Conservation (phyloP, 2,113 vertebrate genomes). For the Gymnocephalus cernua region DNA sequence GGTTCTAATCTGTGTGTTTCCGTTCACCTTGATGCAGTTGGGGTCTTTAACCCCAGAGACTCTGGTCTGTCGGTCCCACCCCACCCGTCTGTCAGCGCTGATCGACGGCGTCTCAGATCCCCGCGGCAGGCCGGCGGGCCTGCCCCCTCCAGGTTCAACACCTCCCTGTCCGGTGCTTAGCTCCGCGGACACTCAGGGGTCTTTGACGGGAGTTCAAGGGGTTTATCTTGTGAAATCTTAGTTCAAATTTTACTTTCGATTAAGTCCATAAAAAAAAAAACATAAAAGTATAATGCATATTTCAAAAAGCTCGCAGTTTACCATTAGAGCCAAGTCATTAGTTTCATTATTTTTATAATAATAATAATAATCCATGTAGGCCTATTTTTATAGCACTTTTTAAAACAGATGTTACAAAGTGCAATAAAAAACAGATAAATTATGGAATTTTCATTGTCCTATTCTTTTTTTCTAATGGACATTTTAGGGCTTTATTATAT, state of each 20-base stretch:
- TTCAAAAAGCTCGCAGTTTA: neutral
- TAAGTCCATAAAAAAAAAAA: neutral
- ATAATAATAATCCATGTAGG: no score
- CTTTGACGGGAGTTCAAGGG: no score
- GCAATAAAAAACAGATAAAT: no score
- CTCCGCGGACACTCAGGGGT: neutral
- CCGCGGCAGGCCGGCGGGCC: neutral
- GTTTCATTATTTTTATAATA: neutral
- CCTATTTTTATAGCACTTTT: no score
- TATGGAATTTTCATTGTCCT: neutral
- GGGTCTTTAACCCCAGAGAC: conserved; percentile 26
- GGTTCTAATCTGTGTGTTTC: neutral
- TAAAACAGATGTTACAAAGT: no score
- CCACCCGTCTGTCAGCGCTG: conserved; percentile 26
- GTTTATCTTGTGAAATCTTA: no score
- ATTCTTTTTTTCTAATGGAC: neutral
- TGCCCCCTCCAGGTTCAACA: conserved; percentile 1
- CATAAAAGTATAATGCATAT: neutral
- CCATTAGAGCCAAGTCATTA: neutral
- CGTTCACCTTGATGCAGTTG: neutral
- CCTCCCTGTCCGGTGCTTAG: neutral
- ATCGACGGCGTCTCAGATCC: conserved; percentile 18
- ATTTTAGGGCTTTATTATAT: no score
- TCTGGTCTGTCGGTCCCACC: conserved; percentile 34
- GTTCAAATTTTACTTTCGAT: neutral